Evolutionary conservation across 2,113 vertebrate species (phyloP).

Genomic region (Lampris incognitus): DNA sequence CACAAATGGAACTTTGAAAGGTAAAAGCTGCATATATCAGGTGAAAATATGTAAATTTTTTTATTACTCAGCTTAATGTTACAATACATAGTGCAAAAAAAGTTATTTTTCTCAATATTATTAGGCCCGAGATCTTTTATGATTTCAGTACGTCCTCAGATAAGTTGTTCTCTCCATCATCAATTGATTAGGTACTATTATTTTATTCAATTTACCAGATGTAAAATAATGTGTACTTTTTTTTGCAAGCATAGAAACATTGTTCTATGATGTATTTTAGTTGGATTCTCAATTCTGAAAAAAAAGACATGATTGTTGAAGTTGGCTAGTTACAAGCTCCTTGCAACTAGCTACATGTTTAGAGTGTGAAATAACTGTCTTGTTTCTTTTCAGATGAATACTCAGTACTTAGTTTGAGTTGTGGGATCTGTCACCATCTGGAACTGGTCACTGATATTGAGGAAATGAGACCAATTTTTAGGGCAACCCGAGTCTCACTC

Average conservation of each 20-base stretch:
- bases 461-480: constrained; percentile 36
- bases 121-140: no score
- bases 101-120: no score
- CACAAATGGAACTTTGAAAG: no score
- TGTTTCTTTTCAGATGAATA: constrained; percentile 55
- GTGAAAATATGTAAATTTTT: no score
- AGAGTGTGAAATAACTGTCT: background rate
- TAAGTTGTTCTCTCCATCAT: no score
- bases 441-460: constrained; percentile 52
- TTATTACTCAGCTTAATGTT: no score
- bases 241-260: background rate
- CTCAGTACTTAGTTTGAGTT: constrained; percentile 44
- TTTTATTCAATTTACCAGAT: background rate
- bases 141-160: no score
- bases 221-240: background rate
- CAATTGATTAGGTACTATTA: background rate
- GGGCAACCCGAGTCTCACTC: constrained; percentile 42
- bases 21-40: no score
- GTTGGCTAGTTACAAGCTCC: background rate
- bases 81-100: no score
- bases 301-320: no score
- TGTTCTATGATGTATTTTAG: background rate
- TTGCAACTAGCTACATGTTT: background rate
- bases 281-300: no score
- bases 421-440: constrained; percentile 8